These are phyloP conservation scores for Acheta domesticus DNA, from an alignment of 2,888 invertebrate species.

Conservation along the genomic window DNA sequence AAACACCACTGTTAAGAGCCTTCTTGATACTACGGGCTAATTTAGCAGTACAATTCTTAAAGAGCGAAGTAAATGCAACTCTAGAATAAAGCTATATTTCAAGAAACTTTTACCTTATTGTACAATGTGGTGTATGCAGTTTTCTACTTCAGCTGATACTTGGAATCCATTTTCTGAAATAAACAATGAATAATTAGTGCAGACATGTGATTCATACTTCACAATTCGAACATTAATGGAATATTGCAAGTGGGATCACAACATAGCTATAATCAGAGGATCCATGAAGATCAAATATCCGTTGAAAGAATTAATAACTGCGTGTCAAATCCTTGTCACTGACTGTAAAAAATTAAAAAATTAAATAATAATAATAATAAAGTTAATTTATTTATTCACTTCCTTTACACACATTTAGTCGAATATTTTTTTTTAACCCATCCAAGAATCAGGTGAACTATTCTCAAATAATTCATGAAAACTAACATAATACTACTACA, in stretches of 20 bases:
- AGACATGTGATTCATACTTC: no score
- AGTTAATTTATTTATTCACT: no score
- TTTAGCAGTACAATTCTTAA: neutral
- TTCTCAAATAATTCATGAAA: no score
- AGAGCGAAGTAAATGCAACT: neutral
- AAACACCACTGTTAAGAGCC: neutral
- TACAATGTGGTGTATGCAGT: neutral
- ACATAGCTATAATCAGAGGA: neutral
- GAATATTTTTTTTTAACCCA: no score
- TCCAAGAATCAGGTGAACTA: no score
- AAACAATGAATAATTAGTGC: no score
- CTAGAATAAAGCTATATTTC: neutral
- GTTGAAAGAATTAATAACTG: slow-evolving; percentile 79
- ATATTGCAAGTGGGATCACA: no score
- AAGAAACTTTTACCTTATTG: neutral
- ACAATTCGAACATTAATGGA: no score
- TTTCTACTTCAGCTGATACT: neutral
- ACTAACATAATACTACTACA: no score
- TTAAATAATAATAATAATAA: no score
- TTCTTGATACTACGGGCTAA: neutral
- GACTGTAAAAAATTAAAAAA: slow-evolving; percentile 60
- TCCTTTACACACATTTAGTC: no score
- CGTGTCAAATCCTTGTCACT: slow-evolving; percentile 72
- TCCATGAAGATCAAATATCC: slow-evolving; percentile 67
- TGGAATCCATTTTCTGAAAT: neutral